phyloP scores from a whole-genome alignment of 2,113 vertebrate genomes.

The Triplophysa siluroides region DNA sequence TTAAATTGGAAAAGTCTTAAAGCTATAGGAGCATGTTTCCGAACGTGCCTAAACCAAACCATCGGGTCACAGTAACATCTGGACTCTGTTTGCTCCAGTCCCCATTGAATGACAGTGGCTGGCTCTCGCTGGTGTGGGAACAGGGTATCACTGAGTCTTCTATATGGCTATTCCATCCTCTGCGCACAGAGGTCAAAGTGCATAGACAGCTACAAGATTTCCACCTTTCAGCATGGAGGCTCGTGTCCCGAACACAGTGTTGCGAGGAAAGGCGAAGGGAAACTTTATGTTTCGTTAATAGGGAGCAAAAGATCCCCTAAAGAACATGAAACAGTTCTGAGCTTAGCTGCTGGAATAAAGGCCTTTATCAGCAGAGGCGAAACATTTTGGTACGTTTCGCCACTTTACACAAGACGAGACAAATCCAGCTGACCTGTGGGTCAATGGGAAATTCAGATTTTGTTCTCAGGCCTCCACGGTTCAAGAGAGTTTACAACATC shows the following conservation, averaged over 20 bases:
- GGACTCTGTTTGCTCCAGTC: constrained; percentile 34
- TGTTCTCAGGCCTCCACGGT: constrained; percentile 41
- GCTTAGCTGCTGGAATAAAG: constrained; percentile 50
- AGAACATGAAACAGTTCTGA: constrained; percentile 53
- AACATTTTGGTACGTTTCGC: constrained; percentile 23
- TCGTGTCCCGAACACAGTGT: constrained; percentile 65
- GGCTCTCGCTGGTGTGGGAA: constrained; percentile 74
- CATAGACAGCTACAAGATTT: constrained; percentile 74
- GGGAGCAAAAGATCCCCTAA: constrained; percentile 53
- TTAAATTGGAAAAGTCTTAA: constrained; percentile 34
- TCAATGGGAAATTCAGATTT: constrained; percentile 37
- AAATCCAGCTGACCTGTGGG: constrained; percentile 23
- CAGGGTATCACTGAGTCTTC: constrained; percentile 68
- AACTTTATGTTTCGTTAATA: constrained; percentile 63
- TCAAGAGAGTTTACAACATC: constrained; percentile 4
- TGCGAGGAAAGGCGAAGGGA: constrained; percentile 62
- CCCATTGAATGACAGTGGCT: constrained; percentile 57
- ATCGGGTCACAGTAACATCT: constrained; percentile 10
- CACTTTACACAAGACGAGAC: constrained; percentile 16
- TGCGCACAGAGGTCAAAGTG: constrained; percentile 78
- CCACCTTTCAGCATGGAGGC: constrained; percentile 65
- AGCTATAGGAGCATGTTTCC: constrained; percentile 46
- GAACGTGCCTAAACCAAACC: constrained; percentile 12
- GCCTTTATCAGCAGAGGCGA: constrained; percentile 22
- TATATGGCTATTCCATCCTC: constrained; percentile 80